Base-by-base conservation (phyloP, 2,888 invertebrate genomes). In the Acanthosepion esculentum region DNA sequence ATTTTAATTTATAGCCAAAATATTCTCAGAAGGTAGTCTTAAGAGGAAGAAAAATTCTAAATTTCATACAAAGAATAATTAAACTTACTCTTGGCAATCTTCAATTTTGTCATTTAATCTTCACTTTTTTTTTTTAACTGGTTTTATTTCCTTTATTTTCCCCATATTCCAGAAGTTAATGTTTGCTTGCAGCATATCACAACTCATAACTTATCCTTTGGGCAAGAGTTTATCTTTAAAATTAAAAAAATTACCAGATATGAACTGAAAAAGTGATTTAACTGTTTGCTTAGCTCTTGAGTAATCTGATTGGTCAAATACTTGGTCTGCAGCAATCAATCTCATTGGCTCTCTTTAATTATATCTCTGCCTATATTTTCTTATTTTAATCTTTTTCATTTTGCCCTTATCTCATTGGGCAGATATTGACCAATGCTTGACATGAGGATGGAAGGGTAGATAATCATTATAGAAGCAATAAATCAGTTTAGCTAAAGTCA, bases 151-250 rank as follows among this genome's bases (percentile, higher is more conserved):
- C n/a, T 59, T 59, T 59, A 29, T 78, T 12, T n/a, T n/a, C 29
- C n/a, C n/a, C 4, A 5, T 15, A 78, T 78, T 78, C 1, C 78
- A 78, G n/a, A 78, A 78, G 78, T 78, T 78, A 78, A 78, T 78
- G 78, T 78, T 78, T 78, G 78, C 78, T 78, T 78, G 78, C 12
- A 78, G 78, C 78, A 78, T 78, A 78, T 78, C 78, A 33, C 78
- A 78, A 78, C 78, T n/a, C 78, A 78, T 78, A 78, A 78, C 78
- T 78, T 78, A 78, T 78, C 78, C 78, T 78, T n/a, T 78, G 78
- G 15, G 78, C 78, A 78, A 78, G 78, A 78, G n/a, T 78, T 78
- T 78, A 78, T 78, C 78, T 78, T n/a, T 10, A 78, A n/a, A 33
- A 33, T 78, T n/a, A 33, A 33, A 33, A 33, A n/a, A 78, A 78